Percentiles rank a stretch among this genome's conserved stretches.
These are phyloP conservation scores for Stratiomys singularior DNA, from an alignment of 2,888 invertebrate genomes.

Conservation along the genomic window DNA sequence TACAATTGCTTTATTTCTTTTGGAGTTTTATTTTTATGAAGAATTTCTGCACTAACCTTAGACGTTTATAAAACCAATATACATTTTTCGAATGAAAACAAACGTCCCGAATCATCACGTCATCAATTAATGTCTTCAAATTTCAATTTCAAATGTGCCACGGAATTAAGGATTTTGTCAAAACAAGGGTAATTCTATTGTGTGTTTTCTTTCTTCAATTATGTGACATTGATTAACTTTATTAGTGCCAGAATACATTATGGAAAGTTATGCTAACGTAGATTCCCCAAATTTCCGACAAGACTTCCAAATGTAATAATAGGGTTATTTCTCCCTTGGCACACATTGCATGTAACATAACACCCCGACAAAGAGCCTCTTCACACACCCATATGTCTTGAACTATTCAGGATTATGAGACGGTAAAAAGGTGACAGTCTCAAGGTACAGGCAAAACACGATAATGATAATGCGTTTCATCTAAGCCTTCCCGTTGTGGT, in stretches of 20 bases:
- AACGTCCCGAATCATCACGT: no score
- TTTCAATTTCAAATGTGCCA: neutral
- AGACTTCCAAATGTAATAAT: neutral
- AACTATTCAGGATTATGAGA: neutral
- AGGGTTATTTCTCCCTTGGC: constrained; percentile 18
- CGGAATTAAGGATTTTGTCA: neutral
- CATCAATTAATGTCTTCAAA: no score
- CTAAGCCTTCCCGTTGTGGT: constrained; percentile 37
- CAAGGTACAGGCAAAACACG: constrained; percentile 8
- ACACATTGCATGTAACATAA: constrained; percentile 15
- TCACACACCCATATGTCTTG: constrained; percentile 7
- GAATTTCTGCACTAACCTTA: no score
- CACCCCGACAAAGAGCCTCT: neutral
- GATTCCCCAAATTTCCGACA: neutral
- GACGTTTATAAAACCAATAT: no score
- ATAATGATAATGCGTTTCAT: constrained; percentile 42
- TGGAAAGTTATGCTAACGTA: neutral
- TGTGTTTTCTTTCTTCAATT: neutral
- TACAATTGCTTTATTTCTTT: no score
- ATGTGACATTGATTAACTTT: constrained; percentile 32
- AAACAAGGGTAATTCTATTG: constrained; percentile 3
- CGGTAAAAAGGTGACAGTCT: neutral
- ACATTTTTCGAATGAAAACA: no score
- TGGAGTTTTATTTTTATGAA: no score
- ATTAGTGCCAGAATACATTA: constrained; percentile 11